Evolutionary conservation across 2,888 invertebrate genomes (phyloP), one percentile per base, ranked within the genome.

Genomic region (Epirrhoe alternata): DNA sequence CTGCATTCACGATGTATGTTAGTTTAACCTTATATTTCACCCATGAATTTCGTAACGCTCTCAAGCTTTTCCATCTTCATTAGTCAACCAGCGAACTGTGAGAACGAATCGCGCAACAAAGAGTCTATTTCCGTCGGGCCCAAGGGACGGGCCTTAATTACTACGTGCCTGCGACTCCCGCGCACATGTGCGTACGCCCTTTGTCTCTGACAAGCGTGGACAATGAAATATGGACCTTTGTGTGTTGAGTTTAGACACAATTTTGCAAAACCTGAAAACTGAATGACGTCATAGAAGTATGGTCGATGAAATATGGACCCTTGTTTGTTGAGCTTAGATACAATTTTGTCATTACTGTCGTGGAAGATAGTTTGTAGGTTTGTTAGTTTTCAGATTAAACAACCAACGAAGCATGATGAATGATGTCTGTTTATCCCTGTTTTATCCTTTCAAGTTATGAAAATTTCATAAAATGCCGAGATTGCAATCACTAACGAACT

Each of bases 131-230:
- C 74, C 73, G 82, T 79, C 77, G 74, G 70, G 72, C 82, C 81
- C 81, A 76, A 80, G 83, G 83, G 83, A 84, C 77, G 73, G 78
- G 77, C 82, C 84, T 80, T 85, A 84, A 85, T 85, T 85, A 85
- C 81, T 67, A 76, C 73, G 70, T 80, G 83, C 82, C 84, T 82
- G 51, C 81, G 73, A 80, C 83, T 83, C 82, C 78, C 76, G 84
- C 83, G 79, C 82, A 78, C 73, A 72, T 76, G 77, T 75, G 69
- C 17, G 12, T 49, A 33, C 24, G 33, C 51, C 59, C 42, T 59
- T 38, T 31, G 50, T 58, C 61, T 58, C 61, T 54, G 5, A 6
- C 6, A 14, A 16, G 47, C 14, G 1, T 59, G 16, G 42, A 17
- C 33, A 30, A 50, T 53, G 50, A 35, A 35, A 61, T 49, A 61